A percentile compares a stretch with the other conserved stretches of the same genome.
phyloP scores from a whole-genome alignment of 1,140 invertebrate species.

The Melitaea cinxia region DNA sequence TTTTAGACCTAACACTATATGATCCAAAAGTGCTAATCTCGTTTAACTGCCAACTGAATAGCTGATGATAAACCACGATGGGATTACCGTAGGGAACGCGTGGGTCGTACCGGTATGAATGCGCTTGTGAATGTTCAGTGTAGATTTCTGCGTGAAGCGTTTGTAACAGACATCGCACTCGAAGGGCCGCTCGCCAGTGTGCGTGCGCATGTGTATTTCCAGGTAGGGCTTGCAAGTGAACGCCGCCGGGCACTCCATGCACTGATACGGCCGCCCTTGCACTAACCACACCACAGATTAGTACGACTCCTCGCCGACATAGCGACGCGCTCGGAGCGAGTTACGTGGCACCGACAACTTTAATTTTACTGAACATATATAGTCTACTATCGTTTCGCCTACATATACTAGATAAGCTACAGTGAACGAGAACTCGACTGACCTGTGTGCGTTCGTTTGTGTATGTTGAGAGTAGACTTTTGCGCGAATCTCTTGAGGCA shows the following conservation, averaged over 20 bases:
- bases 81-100: slow-evolving; percentile 9
- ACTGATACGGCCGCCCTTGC: slow-evolving; percentile 85
- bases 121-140: slow-evolving; percentile 90
- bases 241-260: slow-evolving; percentile 87
- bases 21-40: slow-evolving; percentile 8
- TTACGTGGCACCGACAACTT: slow-evolving; percentile 76
- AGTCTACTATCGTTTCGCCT: slow-evolving; percentile 35
- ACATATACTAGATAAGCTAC: slow-evolving; percentile 30
- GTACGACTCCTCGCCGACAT: slow-evolving; percentile 74
- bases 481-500: slow-evolving; percentile 87
- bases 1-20: neutral
- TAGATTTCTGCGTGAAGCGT: slow-evolving; percentile 87
- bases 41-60: slow-evolving; percentile 3
- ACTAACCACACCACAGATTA: slow-evolving; percentile 80
- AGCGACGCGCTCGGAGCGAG: slow-evolving; percentile 82
- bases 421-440: slow-evolving; percentile 30
- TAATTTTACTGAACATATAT: slow-evolving; percentile 10
- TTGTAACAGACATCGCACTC: slow-evolving; percentile 87
- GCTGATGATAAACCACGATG: slow-evolving; percentile 7
- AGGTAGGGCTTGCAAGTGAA: slow-evolving; percentile 88
- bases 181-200: slow-evolving; percentile 88
- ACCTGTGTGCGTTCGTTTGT: slow-evolving; percentile 88
- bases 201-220: slow-evolving; percentile 90
- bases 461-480: slow-evolving; percentile 88
- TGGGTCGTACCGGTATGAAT: slow-evolving; percentile 86